Evolutionary conservation across 2,113 vertebrate species (phyloP).

Genomic region (Ctenomys sociabilis): DNA sequence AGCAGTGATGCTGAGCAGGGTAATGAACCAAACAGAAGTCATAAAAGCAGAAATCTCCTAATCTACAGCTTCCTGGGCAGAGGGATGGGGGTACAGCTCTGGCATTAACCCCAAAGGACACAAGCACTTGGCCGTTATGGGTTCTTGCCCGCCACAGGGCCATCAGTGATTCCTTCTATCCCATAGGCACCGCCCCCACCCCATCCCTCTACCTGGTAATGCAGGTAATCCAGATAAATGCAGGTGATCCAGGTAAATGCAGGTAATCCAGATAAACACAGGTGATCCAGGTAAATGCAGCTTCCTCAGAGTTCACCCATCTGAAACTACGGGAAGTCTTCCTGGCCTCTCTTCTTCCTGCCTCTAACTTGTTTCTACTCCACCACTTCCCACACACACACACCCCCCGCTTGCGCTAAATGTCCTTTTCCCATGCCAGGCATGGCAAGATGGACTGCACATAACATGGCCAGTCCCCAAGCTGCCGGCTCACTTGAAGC

Average conservation of each 20-base stretch:
- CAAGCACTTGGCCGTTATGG: not conserved
- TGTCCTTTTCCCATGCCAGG: not conserved
- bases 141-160: not conserved
- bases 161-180: not conserved
- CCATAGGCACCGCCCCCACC: fast-evolving
- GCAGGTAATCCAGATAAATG: not conserved
- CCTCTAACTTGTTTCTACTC: not conserved
- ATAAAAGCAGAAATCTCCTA: not conserved
- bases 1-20: not conserved
- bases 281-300: too few species aligned
- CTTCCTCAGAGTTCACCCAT: not conserved
- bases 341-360: not conserved
- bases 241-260: too few species aligned
- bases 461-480: not conserved
- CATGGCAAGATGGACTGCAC: not conserved
- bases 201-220: not conserved
- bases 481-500: too few species aligned
- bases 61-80: not conserved
- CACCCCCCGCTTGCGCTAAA: too few species aligned
- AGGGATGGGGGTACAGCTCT: too few species aligned
- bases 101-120: not conserved
- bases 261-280: too few species aligned
- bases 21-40: not conserved
- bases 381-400: not conserved
- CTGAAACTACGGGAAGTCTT: not conserved